These are phyloP conservation scores for Triplophysa bombifrons DNA, from an alignment of 2,797 vertebrate genomes.

Conservation along the genomic window DNA sequence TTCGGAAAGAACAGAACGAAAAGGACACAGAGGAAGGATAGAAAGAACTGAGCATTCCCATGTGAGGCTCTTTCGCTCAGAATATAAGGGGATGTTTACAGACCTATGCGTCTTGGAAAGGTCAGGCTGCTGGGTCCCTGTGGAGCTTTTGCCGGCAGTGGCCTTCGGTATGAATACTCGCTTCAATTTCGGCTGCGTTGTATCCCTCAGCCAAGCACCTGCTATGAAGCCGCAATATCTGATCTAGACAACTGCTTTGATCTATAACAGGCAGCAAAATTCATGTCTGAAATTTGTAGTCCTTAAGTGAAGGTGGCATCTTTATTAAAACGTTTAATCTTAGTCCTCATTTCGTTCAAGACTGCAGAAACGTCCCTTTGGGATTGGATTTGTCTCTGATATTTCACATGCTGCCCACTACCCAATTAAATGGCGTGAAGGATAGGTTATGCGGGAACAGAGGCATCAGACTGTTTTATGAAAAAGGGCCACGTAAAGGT, in stretches of 20 bases:
- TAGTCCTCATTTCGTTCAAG: conserved; percentile 9
- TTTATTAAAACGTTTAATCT: conserved; percentile 44
- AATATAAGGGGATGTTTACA: conserved; percentile 39
- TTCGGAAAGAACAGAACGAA: not conserved
- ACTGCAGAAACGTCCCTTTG: conserved; percentile 10
- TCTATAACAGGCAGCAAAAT: conserved; percentile 8
- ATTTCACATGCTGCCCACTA: conserved; percentile 18
- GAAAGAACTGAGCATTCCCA: not conserved
- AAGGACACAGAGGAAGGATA: not conserved
- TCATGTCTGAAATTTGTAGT: conserved; percentile 15
- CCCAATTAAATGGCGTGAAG: conserved; percentile 32
- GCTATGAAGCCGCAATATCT: not conserved
- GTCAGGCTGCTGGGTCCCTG: conserved; percentile 49
- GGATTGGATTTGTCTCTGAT: conserved; percentile 30
- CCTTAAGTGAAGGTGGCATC: not conserved
- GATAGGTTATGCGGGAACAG: not conserved
- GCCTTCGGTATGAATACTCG: conserved; percentile 17
- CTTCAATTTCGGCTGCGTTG: conserved; percentile 35
- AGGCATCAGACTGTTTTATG: conserved; percentile 17
- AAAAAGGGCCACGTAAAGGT: conserved; percentile 36
- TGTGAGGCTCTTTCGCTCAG: not conserved
- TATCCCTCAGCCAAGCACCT: conserved; percentile 4
- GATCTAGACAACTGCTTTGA: conserved; percentile 37
- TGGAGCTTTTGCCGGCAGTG: conserved; percentile 30
- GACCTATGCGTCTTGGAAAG: conserved; percentile 48